Evolutionary conservation across 2,888 invertebrate genomes (phyloP).

Genomic region (Oligia latruncula): DNA sequence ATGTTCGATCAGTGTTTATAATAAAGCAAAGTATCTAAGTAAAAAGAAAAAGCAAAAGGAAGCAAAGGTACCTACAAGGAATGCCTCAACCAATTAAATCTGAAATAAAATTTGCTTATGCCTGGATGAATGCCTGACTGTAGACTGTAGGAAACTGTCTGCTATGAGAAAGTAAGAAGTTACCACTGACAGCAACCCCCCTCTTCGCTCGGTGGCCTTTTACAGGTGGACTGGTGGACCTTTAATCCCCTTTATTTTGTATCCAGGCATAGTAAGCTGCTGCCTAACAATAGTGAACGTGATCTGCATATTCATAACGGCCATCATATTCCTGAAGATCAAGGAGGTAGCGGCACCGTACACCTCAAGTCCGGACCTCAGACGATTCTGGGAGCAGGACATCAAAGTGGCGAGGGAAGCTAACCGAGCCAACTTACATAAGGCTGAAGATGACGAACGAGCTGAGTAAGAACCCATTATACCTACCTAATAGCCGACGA

Average conservation of each 20-base stretch:
- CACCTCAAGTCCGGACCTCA: constrained; percentile 93
- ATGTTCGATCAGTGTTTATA: not conserved
- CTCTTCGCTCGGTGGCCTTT: not conserved
- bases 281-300: constrained; percentile 95
- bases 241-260: not conserved
- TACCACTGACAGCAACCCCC: not conserved
- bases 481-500: not conserved
- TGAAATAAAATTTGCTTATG: not conserved
- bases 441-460: constrained; percentile 89
- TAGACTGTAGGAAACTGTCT: not conserved
- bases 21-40: not conserved
- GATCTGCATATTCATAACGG: constrained; percentile 95
- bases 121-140: not conserved
- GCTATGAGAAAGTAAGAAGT: not conserved
- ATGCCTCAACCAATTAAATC: no score
- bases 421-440: constrained; percentile 91
- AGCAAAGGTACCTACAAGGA: not conserved
- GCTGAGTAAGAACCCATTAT: constrained; percentile 78
- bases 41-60: no score
- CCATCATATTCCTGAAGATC: constrained; percentile 94
- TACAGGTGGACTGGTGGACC: not conserved
- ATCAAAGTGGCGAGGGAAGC: constrained; percentile 93
- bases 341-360: constrained; percentile 96
- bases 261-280: constrained; percentile 93
- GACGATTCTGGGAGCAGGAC: constrained; percentile 95